Base-by-base conservation (phyloP, 2,797 vertebrate genomes). In the Sebastes jordani region DNA sequence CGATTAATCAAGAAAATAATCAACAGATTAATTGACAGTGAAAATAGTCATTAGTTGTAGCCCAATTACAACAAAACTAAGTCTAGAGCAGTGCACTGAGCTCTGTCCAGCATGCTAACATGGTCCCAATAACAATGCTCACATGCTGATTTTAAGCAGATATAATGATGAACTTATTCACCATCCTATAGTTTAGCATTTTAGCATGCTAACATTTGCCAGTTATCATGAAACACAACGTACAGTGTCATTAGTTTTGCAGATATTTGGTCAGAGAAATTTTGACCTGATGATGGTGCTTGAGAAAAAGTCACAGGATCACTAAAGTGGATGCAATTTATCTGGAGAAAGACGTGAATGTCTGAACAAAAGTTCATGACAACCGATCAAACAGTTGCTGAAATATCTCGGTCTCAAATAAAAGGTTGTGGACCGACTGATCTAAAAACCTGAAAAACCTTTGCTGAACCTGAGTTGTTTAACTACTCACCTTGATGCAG, bases 21-120 rank as follows among this genome's bases (percentile, higher is more conserved):
- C 38, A 42, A 0, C 38, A 42, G 38, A 16, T 42, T 0, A 16
- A 42, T 7, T 16, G 14, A 16, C 38, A 42, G 0, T 42, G 0
- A 42, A 42, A 42, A 42, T 42, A 42, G 38, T 16, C 38, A 16
- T 16, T 42, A 16, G 14, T 16, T 16, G 38, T 0, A 42, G 14
- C 38, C 38, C 6, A 16, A 16, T 0, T 52, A 52, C 46, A 52
- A 52, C 20, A 52, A 8, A 7, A 52, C 16, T 52, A 20, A 20
- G 46, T 52, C 46, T 52, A 52, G 20, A 52, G 46, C 14, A 25
- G 67, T 23, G 32, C 11, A 2, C 61, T 23, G 30, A 55, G 13
- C 34, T 49, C 16, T 23, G 11, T 5, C 9, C 0, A 34, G 22
- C 14, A 58, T 29, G 32, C n/a, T 4, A 34, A 32, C 29, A 27